Percentiles rank a stretch among this genome's conserved stretches.
These are phyloP conservation scores for Henricia sp. DNA, from an alignment of 53 echinoderm and acorn worm species.

Conservation along the genomic window DNA sequence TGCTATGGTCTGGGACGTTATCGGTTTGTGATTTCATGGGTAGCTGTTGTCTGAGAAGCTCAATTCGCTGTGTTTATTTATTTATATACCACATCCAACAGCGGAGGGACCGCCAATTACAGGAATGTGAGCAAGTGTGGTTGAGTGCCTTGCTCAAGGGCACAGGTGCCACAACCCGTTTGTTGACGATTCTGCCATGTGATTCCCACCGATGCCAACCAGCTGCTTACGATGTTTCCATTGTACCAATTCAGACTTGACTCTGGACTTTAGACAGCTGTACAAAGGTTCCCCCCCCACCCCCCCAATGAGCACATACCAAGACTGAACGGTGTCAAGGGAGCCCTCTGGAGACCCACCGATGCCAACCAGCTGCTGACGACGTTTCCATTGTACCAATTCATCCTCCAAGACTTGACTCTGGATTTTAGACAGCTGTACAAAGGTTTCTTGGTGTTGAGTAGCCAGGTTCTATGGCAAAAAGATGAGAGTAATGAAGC, in stretches of 20 bases:
- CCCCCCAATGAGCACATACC: conserved; percentile 47
- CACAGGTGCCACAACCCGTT: no score
- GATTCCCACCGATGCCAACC: no score
- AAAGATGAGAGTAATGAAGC: neutral
- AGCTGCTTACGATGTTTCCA: no score
- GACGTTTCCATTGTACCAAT: conserved; percentile 92
- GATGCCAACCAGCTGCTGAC: conserved; percentile 95
- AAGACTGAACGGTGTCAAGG: conserved; percentile 89
- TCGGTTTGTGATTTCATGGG: neutral
- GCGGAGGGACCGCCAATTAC: no score
- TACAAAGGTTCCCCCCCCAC: neutral
- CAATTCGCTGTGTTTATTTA: no score
- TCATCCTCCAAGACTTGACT: conserved; percentile 87
- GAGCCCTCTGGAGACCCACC: conserved; percentile 96
- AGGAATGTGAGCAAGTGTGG: no score
- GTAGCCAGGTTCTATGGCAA: conserved; percentile 78
- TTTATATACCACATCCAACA: no score
- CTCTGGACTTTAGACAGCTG: no score
- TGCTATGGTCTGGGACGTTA: neutral
- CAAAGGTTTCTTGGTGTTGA: conserved; percentile 76
- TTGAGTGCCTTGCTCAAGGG: no score
- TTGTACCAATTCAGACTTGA: no score
- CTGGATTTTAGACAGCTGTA: conserved; percentile 78
- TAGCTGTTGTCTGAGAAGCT: no score
- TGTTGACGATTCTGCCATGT: no score